These are phyloP conservation scores for Vulpes vulpes DNA, from an alignment of 2,113 vertebrate species.

Conservation along the genomic window DNA sequence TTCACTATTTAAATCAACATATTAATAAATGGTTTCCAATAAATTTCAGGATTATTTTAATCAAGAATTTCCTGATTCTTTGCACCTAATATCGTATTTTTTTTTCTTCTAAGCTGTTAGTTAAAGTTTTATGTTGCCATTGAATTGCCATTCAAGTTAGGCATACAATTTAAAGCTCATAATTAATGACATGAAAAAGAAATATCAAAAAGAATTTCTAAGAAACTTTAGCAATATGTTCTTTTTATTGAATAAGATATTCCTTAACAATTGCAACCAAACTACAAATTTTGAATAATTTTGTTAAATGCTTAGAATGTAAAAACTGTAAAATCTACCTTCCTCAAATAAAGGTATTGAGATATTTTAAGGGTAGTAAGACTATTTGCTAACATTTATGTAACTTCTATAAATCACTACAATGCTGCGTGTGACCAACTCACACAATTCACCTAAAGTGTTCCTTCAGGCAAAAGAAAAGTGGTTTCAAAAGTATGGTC, in stretches of 20 bases:
- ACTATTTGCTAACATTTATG: background rate
- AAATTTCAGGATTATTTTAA: constrained; percentile 7
- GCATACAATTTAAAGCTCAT: background rate
- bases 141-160: background rate
- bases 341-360: background rate
- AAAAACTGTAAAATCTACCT: constrained; percentile 6
- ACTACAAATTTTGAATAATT: constrained; percentile 20
- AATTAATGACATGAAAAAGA: background rate
- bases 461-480: background rate
- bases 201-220: background rate
- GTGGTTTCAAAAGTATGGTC: background rate
- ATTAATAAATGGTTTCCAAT: background rate
- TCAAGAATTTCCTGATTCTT: constrained; percentile 36
- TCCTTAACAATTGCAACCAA: background rate
- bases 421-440: background rate
- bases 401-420: background rate
- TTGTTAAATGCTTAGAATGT: constrained; percentile 6
- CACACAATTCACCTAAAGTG: background rate
- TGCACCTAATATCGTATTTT: background rate
- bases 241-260: background rate
- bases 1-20: constrained; percentile 3
- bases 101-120: background rate
- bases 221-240: background rate
- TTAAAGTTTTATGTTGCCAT: background rate
- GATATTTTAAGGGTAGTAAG: background rate